Conservation (phyloP, 2,797 vertebrate genomes). For the Syndactyla subalaris region DNA sequence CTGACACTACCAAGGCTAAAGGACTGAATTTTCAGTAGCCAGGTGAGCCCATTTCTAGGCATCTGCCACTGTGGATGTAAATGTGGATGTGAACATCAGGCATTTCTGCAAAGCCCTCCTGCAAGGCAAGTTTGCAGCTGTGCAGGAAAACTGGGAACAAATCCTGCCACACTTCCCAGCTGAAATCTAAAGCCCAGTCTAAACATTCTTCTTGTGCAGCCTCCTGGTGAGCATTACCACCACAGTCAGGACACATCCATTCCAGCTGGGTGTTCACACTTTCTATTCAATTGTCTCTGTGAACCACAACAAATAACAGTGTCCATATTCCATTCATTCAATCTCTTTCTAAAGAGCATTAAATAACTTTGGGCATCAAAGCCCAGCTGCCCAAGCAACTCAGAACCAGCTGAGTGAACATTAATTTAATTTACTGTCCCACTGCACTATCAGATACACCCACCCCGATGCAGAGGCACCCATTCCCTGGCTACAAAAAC, state of each 20-base stretch:
- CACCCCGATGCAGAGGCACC: not conserved
- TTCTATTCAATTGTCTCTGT: not conserved
- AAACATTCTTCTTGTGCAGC: not conserved
- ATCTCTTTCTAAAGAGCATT: not conserved
- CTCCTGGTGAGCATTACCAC: not conserved
- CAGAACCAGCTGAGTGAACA: not conserved
- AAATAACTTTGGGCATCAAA: not conserved
- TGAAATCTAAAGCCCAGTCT: not conserved
- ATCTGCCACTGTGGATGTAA: not conserved
- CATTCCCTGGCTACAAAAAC: not conserved
- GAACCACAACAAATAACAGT: not conserved
- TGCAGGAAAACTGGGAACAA: not conserved
- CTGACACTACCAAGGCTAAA: not conserved
- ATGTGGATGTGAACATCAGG: not conserved
- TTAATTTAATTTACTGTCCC: not conserved
- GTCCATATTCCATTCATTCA: not conserved
- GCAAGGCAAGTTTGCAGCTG: not conserved
- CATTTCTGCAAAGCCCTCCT: not conserved
- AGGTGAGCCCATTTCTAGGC: not conserved
- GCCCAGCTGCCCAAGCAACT: not conserved
- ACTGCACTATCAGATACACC: not conserved
- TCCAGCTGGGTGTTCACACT: not conserved
- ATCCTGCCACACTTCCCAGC: not conserved
- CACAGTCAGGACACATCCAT: accelerated
- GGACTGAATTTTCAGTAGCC: not conserved